Base-by-base conservation (phyloP, 2,797 vertebrate genomes). In the Diplodus puntazzo region DNA sequence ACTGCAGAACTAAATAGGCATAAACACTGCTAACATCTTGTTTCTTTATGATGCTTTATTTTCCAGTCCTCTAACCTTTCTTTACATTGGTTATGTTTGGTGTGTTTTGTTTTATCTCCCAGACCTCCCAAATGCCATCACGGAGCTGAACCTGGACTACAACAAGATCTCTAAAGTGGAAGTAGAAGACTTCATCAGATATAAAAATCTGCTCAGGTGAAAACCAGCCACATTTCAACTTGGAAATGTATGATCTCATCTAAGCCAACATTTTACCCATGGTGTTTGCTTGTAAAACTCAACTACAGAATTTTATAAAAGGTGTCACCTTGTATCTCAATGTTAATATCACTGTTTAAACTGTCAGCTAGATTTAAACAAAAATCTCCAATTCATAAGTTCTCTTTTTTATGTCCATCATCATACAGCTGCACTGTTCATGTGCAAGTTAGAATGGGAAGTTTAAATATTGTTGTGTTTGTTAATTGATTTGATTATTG, bases 151-250 rank as follows among this genome's bases (percentile, higher is more conserved):
- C 65, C 92, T 99, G 92, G 98, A 99, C 77, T 97, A 97, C 91
- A 99, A 99, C 83, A 98, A 97, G 93, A 99, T 99, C 80, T 88
- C 94, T 46, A 93, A 96, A 83, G 95, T 99, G 2, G 98, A 99
- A 90, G 76, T 97, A 2, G 98, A 99, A 82, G 98, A 99, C 91
- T 97, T 99, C 81, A 96, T 96, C 79, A 95, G 96, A 80, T 98
- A 98, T 80, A 98, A 96, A 95, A 97, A 97, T 75, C 92, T 99
- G 39, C 96, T 96, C 88, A 97, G 97, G 98, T 99, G 94, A 89
- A 71, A 46, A 68, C 11, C 4, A 39, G 5, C 3, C 17, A 49
- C 20, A 42, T 45, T 59, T 64, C 0, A 25, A 11, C 12, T 10
- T 13, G 21, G 2, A 81, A 64, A 65, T 11, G 2, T 17, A 49